Evolutionary conservation across 2,113 vertebrate genomes (phyloP).

Genomic region (Pelecanoides urinatrix): DNA sequence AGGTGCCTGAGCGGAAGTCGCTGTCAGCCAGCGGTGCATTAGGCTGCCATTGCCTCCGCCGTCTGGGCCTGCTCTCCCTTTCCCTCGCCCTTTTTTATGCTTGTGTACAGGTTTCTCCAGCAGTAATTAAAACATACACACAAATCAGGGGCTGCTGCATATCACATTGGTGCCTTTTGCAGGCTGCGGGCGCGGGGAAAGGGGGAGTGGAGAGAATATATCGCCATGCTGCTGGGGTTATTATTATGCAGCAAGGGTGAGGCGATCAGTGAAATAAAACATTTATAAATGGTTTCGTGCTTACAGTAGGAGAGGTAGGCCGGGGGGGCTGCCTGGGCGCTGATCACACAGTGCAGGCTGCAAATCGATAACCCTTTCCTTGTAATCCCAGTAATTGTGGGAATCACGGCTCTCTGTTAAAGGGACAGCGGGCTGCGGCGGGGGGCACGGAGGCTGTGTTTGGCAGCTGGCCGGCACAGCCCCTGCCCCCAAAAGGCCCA

Average conservation of each 20-base stretch:
- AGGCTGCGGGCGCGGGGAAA: not conserved
- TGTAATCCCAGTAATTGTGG: conserved; percentile 81
- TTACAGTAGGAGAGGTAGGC: conserved; percentile 70
- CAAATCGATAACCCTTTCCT: conserved; percentile 77
- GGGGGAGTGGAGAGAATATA: conserved; percentile 31
- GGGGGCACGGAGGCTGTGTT: not conserved
- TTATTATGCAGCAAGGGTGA: conserved; percentile 73
- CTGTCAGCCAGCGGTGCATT: conserved; percentile 89
- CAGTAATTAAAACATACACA: conserved; percentile 74
- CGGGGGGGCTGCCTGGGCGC: conserved; percentile 37
- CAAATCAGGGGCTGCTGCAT: conserved; percentile 57
- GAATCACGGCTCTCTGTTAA: conserved; percentile 77
- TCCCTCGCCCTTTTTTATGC: conserved; percentile 41
- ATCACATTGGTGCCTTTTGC: conserved; percentile 36
- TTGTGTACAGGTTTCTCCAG: conserved; percentile 65
- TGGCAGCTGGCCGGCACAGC: not conserved
- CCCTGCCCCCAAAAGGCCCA: not conserved
- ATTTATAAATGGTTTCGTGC: conserved; percentile 73
- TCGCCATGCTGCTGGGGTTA: conserved; percentile 8
- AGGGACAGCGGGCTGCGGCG: conserved; percentile 62
- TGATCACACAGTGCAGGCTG: conserved; percentile 73
- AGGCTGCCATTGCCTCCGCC: conserved; percentile 72
- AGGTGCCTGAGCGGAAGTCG: conserved; percentile 83
- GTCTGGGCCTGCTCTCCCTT: conserved; percentile 63
- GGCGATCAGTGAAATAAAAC: conserved; percentile 73